phyloP scores from a whole-genome alignment of 2,797 vertebrate genomes.

The Aythya fuligula region DNA sequence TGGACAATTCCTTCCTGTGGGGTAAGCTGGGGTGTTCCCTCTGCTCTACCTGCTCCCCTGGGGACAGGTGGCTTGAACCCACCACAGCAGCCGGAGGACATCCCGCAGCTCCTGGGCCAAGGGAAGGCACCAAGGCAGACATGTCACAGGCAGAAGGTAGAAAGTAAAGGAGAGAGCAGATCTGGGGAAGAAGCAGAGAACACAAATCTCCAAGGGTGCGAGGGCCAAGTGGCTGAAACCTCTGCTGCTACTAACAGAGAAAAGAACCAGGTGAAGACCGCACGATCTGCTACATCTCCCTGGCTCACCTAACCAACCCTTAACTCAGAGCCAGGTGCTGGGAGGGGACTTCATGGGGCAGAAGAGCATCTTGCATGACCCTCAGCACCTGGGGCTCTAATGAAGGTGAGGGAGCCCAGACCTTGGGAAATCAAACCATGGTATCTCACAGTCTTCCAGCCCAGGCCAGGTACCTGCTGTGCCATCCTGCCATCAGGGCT shows the following conservation, averaged over 20 bases:
- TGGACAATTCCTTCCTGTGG: background rate
- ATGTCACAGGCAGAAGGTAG: background rate
- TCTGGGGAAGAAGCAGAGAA: background rate
- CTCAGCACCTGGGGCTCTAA: background rate
- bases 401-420: accelerated
- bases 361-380: background rate
- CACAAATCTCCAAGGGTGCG: background rate
- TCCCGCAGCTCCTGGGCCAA: accelerated
- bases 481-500: background rate
- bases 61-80: background rate
- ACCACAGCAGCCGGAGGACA: background rate
- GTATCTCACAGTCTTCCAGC: background rate
- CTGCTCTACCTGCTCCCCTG: background rate
- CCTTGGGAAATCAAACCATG: background rate
- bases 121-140: background rate
- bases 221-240: background rate
- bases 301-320: background rate
- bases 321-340: background rate
- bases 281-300: background rate
- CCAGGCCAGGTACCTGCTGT: background rate
- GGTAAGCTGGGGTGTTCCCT: background rate
- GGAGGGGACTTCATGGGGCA: background rate
- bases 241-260: background rate
- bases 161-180: background rate
- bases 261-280: background rate